These are phyloP conservation scores for Oscheius sp. DNA, from an alignment of 2,888 invertebrate species.

Conservation along the genomic window DNA sequence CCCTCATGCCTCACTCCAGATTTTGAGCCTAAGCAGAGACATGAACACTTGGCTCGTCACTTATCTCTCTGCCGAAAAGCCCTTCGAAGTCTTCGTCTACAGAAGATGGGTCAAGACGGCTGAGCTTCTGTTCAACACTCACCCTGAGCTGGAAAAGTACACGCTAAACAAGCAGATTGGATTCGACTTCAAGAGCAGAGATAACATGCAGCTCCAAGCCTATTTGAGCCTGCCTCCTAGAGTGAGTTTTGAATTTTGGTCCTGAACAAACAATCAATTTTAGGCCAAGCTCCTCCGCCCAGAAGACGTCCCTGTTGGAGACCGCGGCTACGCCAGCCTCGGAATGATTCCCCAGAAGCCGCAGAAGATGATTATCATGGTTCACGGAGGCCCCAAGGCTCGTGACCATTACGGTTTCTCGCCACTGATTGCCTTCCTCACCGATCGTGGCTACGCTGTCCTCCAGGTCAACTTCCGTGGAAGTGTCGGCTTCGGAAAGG, in stretches of 20 bases:
- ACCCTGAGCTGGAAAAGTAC: constrained; percentile 66
- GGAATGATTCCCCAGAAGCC: constrained; percentile 68
- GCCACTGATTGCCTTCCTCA: constrained; percentile 69
- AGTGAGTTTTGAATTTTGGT: constrained; percentile 21
- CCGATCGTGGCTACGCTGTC: constrained; percentile 71
- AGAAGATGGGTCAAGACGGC: constrained; percentile 57
- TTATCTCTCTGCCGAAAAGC: constrained; percentile 69
- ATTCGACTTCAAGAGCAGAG: constrained; percentile 70
- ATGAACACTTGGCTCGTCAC: constrained; percentile 72
- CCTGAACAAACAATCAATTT: constrained; percentile 4
- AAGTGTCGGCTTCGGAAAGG: constrained; percentile 71
- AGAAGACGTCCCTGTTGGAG: constrained; percentile 61
- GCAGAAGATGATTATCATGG: constrained; percentile 69
- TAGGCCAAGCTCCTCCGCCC: constrained; percentile 56
- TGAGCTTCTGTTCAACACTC: constrained; percentile 68
- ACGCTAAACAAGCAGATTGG: constrained; percentile 68
- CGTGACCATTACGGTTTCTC: constrained; percentile 69
- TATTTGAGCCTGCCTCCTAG: constrained; percentile 70
- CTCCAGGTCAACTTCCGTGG: constrained; percentile 73
- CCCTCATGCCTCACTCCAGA: constrained; percentile 61
- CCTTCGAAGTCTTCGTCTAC: constrained; percentile 66
- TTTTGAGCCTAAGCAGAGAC: constrained; percentile 58
- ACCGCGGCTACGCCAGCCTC: constrained; percentile 64
- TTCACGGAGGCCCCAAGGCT: constrained; percentile 72
- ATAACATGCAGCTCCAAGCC: constrained; percentile 70